A percentile compares a stretch with the other conserved stretches of the same genome.
phyloP scores from a whole-genome alignment of 1,140 invertebrate species.

The Drosophila ironensis region DNA sequence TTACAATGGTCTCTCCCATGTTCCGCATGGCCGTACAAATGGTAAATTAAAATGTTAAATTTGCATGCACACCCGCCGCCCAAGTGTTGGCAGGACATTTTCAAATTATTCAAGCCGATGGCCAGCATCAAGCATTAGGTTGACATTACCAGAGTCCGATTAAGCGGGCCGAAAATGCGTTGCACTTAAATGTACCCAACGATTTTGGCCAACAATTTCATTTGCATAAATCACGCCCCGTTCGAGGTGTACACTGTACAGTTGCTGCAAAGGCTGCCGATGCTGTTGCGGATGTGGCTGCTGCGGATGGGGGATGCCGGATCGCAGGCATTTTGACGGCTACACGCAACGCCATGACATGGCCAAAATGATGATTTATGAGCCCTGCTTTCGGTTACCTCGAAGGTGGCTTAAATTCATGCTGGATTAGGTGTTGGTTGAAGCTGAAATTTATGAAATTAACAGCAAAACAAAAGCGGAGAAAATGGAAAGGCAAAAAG shows the following conservation, averaged over 20 bases:
- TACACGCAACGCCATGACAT: slow-evolving; percentile 64
- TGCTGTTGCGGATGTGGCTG: not conserved
- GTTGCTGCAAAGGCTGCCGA: not conserved
- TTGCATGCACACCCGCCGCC: slow-evolving; percentile 22
- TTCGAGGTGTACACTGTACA: slow-evolving; percentile 45
- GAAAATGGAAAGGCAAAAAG: not conserved
- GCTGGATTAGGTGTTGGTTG: not conserved
- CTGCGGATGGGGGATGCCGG: not conserved
- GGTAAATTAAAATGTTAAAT: slow-evolving; percentile 62
- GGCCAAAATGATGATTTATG: slow-evolving; percentile 68
- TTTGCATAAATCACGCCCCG: slow-evolving; percentile 71
- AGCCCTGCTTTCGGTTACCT: slow-evolving; percentile 7
- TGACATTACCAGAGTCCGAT: not conserved
- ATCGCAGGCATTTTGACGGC: slow-evolving; percentile 44
- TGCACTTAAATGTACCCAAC: slow-evolving; percentile 41
- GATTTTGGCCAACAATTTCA: slow-evolving; percentile 51
- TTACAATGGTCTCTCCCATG: slow-evolving; percentile 13
- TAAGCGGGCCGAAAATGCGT: slow-evolving; percentile 1
- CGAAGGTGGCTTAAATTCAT: slow-evolving; percentile 2
- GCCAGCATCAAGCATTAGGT: slow-evolving; percentile 27
- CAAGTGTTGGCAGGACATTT: slow-evolving; percentile 22
- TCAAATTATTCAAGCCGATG: slow-evolving; percentile 54
- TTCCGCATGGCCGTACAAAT: slow-evolving; percentile 20
- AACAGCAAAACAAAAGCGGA: not conserved
- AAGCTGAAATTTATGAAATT: not conserved